These are phyloP conservation scores for Brachionichthys hirsutus DNA, from an alignment of 2,113 vertebrate genomes.

Conservation along the genomic window DNA sequence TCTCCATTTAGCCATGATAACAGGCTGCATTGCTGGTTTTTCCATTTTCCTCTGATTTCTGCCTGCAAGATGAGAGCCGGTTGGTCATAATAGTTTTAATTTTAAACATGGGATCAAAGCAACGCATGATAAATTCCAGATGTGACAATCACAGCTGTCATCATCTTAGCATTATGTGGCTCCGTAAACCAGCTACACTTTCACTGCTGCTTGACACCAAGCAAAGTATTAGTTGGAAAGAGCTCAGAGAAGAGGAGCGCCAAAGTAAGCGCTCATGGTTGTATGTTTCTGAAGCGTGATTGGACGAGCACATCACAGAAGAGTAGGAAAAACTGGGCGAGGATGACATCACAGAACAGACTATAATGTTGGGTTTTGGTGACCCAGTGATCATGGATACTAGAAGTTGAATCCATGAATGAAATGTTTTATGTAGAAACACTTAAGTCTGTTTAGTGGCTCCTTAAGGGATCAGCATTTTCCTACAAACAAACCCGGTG, in stretches of 20 bases:
- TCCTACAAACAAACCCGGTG: conserved; percentile 43
- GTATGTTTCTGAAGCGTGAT: conserved; percentile 34
- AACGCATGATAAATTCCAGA: conserved; percentile 61
- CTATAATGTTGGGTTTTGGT: conserved; percentile 57
- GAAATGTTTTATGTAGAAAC: conserved; percentile 28
- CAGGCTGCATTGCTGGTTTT: conserved; percentile 46
- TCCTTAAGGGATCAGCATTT: conserved; percentile 36
- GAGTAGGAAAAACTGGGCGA: conserved; percentile 40
- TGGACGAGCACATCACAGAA: conserved; percentile 19
- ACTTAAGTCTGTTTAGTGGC: conserved; percentile 31
- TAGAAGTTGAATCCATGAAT: conserved; percentile 56
- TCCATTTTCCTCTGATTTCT: conserved; percentile 45
- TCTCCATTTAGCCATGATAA: conserved; percentile 45
- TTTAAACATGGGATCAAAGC: conserved; percentile 57
- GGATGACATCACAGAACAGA: conserved; percentile 47
- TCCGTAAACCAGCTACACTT: conserved; percentile 43
- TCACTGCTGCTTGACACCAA: conserved; percentile 28
- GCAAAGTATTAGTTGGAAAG: conserved; percentile 15
- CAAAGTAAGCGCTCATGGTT: conserved; percentile 19
- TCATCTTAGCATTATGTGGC: conserved; percentile 51
- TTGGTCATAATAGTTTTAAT: conserved; percentile 43
- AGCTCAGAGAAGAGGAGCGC: not conserved
- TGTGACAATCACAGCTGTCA: conserved; percentile 61
- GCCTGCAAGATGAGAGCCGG: conserved; percentile 47
- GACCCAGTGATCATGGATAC: conserved; percentile 51